Evolutionary conservation across 2,797 vertebrate species (phyloP).

Genomic region (Pelobates cultripes): DNA sequence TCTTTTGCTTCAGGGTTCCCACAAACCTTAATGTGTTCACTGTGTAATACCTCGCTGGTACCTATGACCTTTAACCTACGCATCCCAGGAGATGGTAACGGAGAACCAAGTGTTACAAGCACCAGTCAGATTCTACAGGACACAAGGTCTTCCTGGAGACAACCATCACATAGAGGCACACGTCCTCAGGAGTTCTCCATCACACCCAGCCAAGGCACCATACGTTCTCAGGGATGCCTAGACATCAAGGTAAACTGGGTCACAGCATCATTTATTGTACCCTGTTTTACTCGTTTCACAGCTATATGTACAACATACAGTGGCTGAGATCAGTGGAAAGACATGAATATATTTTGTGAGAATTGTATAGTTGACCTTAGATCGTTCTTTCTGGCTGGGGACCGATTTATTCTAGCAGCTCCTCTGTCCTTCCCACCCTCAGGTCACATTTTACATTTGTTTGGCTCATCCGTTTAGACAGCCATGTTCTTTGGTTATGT

Average conservation of each 20-base stretch:
- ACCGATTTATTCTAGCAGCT: not conserved
- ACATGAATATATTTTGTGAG: too few species aligned
- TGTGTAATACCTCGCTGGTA: slow-evolving; percentile 81
- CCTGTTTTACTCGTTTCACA: too few species aligned
- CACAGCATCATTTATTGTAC: too few species aligned
- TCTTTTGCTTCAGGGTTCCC: slow-evolving; percentile 78
- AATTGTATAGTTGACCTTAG: too few species aligned
- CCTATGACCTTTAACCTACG: slow-evolving; percentile 81
- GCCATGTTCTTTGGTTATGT: not conserved
- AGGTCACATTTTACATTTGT: not conserved
- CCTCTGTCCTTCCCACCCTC: not conserved
- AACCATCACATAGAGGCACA: not conserved
- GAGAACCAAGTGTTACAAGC: slow-evolving; percentile 67
- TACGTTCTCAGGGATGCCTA: slow-evolving; percentile 68
- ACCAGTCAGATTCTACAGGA: slow-evolving; percentile 59
- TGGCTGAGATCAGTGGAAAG: too few species aligned
- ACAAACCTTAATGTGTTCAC: slow-evolving; percentile 69
- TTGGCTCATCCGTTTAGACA: too few species aligned
- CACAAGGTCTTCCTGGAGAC: slow-evolving; percentile 61
- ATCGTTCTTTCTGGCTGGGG: too few species aligned
- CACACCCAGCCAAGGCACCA: slow-evolving; percentile 69
- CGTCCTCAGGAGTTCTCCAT: slow-evolving; percentile 80
- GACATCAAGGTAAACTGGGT: slow-evolving; percentile 74
- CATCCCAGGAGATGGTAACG: slow-evolving; percentile 78
- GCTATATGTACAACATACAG: too few species aligned